A percentile compares a stretch with the other conserved stretches of the same genome.
phyloP scores from a whole-genome alignment of 2,888 invertebrate genomes.

The Cerastis rubricosa region DNA sequence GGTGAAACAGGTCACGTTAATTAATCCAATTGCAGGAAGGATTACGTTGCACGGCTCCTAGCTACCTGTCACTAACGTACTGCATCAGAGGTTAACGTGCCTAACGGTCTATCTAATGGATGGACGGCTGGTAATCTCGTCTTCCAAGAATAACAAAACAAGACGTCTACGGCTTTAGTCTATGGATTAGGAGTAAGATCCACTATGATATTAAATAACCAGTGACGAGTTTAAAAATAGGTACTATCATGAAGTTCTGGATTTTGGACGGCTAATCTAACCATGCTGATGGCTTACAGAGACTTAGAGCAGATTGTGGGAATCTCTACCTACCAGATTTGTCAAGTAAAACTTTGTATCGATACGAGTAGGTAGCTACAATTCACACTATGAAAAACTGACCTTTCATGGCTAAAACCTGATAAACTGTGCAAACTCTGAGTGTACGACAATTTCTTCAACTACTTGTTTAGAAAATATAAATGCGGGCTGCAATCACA shows the following conservation, averaged over 20 bases:
- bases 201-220: constrained; percentile 28
- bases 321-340: not conserved
- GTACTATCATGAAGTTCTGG: not conserved
- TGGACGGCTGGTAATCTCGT: constrained; percentile 38
- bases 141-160: constrained; percentile 41
- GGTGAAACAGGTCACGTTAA: constrained; percentile 47
- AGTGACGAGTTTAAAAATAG: not conserved
- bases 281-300: not conserved
- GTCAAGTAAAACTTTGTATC: not conserved
- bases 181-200: constrained; percentile 19
- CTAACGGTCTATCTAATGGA: constrained; percentile 31
- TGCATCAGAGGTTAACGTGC: constrained; percentile 16
- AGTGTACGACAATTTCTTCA: not conserved
- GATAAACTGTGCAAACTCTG: not conserved
- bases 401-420: not conserved
- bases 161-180: constrained; percentile 15
- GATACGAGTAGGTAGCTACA: not conserved
- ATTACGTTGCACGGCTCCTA: constrained; percentile 35
- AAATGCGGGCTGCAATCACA: not conserved
- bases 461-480: not conserved
- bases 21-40: constrained; percentile 52
- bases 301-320: not conserved
- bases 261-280: not conserved
- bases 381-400: not conserved
- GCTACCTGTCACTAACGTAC: constrained; percentile 40